Evolutionary conservation across 2,113 vertebrate species (phyloP).

Genomic region (Cheirogaleus medius): DNA sequence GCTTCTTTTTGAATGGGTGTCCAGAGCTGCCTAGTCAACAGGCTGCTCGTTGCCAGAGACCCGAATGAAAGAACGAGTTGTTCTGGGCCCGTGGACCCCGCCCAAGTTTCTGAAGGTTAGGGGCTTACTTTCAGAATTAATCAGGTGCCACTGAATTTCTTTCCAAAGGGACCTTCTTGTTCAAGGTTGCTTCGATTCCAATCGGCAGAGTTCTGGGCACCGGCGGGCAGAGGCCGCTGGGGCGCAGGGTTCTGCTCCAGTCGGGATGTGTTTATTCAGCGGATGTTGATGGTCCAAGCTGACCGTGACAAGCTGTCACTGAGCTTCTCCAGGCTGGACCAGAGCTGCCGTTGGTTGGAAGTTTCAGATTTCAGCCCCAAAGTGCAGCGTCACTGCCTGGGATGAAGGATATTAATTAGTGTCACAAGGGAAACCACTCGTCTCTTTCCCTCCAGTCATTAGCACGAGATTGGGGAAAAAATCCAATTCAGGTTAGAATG

Average conservation of each 20-base stretch:
- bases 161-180: not conserved
- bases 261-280: not conserved
- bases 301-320: not conserved
- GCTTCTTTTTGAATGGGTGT: not conserved
- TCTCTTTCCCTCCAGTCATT: not conserved
- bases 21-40: rapidly evolving
- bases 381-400: not conserved
- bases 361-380: constrained; percentile 11
- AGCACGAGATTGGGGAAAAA: not conserved
- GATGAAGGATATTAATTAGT: not conserved
- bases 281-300: not conserved
- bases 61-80: not conserved
- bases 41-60: not conserved
- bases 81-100: not conserved
- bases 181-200: not conserved
- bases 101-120: constrained; percentile 30
- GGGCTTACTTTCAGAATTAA: constrained; percentile 9
- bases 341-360: not conserved
- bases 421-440: not conserved
- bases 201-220: not conserved
- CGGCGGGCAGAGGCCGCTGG: not conserved
- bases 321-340: not conserved
- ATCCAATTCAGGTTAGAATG: not conserved
- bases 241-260: not conserved
- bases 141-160: not conserved